Evolutionary conservation across 2,888 invertebrate species (phyloP).

Genomic region (Nematopogon swammerdamellus): DNA sequence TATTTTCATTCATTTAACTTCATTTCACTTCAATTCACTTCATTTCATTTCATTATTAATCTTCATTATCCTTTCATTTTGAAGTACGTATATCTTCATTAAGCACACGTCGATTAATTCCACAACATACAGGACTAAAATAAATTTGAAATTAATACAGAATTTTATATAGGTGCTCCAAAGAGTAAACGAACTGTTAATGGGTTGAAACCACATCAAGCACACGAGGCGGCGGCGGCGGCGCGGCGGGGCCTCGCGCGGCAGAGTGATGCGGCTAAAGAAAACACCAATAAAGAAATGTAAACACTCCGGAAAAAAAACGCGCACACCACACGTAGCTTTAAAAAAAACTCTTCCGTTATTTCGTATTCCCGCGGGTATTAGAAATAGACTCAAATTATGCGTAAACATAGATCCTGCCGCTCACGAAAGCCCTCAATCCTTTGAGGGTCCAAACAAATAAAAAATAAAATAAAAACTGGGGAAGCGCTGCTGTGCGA

Average conservation of each 20-base stretch:
- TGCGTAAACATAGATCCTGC: neutral
- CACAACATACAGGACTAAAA: too few relatives aligned
- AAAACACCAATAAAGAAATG: neutral
- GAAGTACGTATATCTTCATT: too few relatives aligned
- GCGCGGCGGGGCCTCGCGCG: neutral
- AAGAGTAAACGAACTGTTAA: too few relatives aligned
- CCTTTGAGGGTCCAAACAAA: neutral
- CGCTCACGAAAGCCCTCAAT: neutral
- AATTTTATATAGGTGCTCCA: too few relatives aligned
- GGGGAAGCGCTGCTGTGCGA: neutral
- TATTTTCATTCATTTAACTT: too few relatives aligned
- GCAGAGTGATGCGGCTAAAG: neutral
- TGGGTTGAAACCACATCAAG: neutral
- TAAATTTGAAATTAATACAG: too few relatives aligned
- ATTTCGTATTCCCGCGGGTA: neutral
- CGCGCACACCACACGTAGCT: neutral
- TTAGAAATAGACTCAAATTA: constrained; percentile 1
- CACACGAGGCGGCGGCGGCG: neutral
- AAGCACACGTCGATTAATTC: too few relatives aligned
- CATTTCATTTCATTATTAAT: too few relatives aligned
- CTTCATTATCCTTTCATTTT: too few relatives aligned
- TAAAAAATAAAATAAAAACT: neutral
- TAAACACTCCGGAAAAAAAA: neutral
- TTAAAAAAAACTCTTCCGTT: neutral
- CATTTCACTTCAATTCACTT: too few relatives aligned